Evolutionary conservation across 1,140 invertebrate genomes (phyloP), one percentile per base, ranked within the genome.

Genomic region (Tetragnatha versicolor): DNA sequence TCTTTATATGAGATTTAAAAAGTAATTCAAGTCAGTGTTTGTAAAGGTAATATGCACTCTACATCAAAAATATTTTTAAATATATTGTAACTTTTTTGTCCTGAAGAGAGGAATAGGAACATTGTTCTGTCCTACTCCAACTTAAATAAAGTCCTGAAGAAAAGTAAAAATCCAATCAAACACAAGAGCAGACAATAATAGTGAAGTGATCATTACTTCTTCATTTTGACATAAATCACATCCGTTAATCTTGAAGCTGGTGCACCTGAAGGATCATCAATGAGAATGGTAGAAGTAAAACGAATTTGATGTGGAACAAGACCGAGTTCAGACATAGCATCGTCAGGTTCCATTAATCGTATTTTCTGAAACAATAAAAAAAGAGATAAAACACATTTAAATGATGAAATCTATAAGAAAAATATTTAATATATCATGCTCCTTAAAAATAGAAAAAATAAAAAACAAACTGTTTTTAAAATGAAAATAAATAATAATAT

Each of bases 301-400:
- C 93, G 89, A 61, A 95, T 85, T 81, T 92, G 6, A 92, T 91
- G 84, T 84, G 88, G 86, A 76, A 91, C 92, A 35, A 98, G 91
- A 58, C 95, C 95, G 29, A 94, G 90, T 85, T 97, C 94, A 85
- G 93, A 91, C 81, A 94, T 92, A 3, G 95, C 94, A 83, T 94
- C 92, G 81, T 94, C 93, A 6, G 96, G 90, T 85, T 97, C 94
- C 85, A 97, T 90, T 31, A 98, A 88, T 85, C 92, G 93, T 39
- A 96, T 88, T 81, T 91, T 91, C 87, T 89, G 39, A n/a, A 20
- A 20, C 45, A 42, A 20, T 72, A 72, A 27, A 39, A 55, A 9
- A 0, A 25, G 27, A 14, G 33, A 51, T 51, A n/a, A 3, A 33
- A 70, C n/a, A 53, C 2, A 69, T 37, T 20, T n/a, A 31, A n/a